phyloP scores from a whole-genome alignment of 1,140 invertebrate genomes.

The Drosophila santomea region DNA sequence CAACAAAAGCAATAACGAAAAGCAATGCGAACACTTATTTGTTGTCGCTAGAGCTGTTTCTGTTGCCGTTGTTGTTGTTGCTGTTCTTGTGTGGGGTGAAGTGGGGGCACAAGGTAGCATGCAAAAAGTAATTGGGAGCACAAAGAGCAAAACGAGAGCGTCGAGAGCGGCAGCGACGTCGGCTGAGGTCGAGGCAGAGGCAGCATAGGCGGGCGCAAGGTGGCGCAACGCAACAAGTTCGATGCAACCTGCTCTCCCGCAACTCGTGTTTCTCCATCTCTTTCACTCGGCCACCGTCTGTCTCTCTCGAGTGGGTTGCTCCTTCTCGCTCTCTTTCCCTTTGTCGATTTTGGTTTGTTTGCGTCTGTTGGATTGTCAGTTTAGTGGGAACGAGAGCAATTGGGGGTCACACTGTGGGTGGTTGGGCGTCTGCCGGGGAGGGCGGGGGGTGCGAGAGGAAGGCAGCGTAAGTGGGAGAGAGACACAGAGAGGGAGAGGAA shows the following conservation, averaged over 20 bases:
- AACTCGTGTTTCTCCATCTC: constrained; percentile 26
- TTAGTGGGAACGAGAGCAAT: constrained; percentile 73
- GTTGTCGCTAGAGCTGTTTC: constrained; percentile 19
- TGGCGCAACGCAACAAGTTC: constrained; percentile 75
- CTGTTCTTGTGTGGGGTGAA: constrained; percentile 59
- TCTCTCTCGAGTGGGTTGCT: not conserved
- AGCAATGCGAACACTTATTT: constrained; percentile 28
- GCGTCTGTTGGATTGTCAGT: constrained; percentile 72
- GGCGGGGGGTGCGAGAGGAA: not conserved
- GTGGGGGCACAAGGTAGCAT: constrained; percentile 78
- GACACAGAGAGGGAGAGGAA: not conserved
- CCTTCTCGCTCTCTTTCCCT: not conserved
- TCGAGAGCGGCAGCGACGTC: not conserved
- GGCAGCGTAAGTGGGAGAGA: not conserved
- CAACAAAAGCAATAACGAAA: constrained; percentile 45
- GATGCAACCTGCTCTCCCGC: constrained; percentile 70
- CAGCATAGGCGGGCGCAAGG: constrained; percentile 56
- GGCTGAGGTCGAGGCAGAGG: constrained; percentile 15
- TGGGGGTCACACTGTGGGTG: constrained; percentile 63
- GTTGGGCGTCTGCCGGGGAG: constrained; percentile 12
- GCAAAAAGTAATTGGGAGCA: constrained; percentile 81
- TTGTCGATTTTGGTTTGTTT: constrained; percentile 55
- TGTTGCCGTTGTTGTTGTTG: constrained; percentile 4
- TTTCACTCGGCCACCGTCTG: not conserved
- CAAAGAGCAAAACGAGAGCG: constrained; percentile 67